phyloP scores from a whole-genome alignment of 2,113 vertebrate species.

The Brachyhypopomus occidentalis region DNA sequence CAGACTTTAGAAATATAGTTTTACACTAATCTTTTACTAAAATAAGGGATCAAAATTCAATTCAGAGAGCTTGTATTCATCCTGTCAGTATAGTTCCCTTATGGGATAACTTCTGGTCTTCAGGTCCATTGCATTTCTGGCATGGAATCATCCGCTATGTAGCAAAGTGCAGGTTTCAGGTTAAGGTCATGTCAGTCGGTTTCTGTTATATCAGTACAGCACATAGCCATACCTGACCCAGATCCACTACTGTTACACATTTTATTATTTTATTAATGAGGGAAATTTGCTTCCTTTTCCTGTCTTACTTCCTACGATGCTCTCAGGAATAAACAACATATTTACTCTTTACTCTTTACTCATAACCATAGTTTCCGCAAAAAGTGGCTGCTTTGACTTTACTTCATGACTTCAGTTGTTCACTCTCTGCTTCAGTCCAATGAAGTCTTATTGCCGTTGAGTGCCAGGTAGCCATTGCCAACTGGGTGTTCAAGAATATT shows the following conservation, averaged over 20 bases:
- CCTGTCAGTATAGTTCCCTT: constrained; percentile 29
- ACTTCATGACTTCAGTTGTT: not conserved
- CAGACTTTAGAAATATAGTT: constrained; percentile 59
- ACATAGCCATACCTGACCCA: not conserved
- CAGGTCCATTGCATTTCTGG: constrained; percentile 1
- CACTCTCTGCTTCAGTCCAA: not conserved
- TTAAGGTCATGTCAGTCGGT: not conserved
- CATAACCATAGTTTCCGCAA: too few relatives aligned
- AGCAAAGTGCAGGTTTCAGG: not conserved
- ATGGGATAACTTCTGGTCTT: constrained; percentile 3
- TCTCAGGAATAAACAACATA: too few relatives aligned
- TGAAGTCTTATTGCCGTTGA: constrained; percentile 3
- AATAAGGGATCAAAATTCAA: constrained; percentile 55
- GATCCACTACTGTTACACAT: not conserved
- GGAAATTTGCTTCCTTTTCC: too few relatives aligned
- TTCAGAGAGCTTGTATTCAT: constrained; percentile 48
- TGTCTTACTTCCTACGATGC: too few relatives aligned
- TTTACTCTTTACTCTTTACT: too few relatives aligned
- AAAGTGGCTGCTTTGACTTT: not conserved
- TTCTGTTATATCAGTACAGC: not conserved
- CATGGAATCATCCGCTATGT: constrained; percentile 42
- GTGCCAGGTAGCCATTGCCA: constrained; percentile 29
- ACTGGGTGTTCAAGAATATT: constrained; percentile 37
- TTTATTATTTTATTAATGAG: too few relatives aligned
- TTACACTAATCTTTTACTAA: constrained; percentile 60